Evolutionary conservation across 1,140 invertebrate genomes (phyloP).

Genomic region (Apis cerana): DNA sequence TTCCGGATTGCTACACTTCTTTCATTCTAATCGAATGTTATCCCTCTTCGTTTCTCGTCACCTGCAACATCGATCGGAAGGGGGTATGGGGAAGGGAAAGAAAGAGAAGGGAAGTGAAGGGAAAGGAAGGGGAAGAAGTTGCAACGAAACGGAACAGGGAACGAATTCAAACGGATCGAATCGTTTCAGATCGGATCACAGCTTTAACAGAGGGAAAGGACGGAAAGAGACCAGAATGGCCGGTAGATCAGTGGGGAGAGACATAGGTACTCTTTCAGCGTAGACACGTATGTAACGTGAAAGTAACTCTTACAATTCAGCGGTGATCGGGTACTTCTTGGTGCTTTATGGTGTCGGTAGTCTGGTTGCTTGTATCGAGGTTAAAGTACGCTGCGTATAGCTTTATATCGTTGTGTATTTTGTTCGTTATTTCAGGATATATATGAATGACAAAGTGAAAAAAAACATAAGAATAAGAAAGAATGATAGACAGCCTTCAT

Average conservation of each 20-base stretch:
- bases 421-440: not conserved
- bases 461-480: not conserved
- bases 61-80: not conserved
- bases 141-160: conserved; percentile 13
- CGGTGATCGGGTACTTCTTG: conserved; percentile 25
- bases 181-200: conserved; percentile 40
- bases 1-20: conserved; percentile 3
- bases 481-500: not conserved
- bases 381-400: not conserved
- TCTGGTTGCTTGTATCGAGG: conserved; percentile 8
- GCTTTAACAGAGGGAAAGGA: conserved; percentile 39
- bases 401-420: not conserved
- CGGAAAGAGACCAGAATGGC: conserved; percentile 42
- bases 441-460: not conserved
- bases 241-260: conserved; percentile 45
- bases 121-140: not conserved
- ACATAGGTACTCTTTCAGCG: conserved; percentile 31
- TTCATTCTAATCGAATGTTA: conserved; percentile 9
- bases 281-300: conserved; percentile 40
- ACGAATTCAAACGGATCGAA: conserved; percentile 47
- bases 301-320: conserved; percentile 52
- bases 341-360: conserved; percentile 45
- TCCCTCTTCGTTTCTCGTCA: conserved; percentile 10
- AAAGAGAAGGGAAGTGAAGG: not conserved
- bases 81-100: not conserved